Evolutionary conservation across 1,140 invertebrate genomes (phyloP), one percentile per base, ranked within the genome.

Genomic region (Cotesia vestalis): DNA sequence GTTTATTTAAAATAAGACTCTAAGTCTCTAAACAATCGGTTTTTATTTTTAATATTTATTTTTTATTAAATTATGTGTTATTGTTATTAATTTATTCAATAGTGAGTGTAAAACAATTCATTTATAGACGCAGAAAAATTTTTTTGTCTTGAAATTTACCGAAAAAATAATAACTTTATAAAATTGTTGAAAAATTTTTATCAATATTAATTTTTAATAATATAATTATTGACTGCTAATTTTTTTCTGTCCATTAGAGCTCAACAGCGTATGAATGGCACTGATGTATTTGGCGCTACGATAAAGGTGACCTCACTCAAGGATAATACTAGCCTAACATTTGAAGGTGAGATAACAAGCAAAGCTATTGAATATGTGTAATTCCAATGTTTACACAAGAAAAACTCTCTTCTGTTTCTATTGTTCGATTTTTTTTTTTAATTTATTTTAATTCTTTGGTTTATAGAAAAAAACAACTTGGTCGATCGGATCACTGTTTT

Each of bases 401-500:
- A 8, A 46, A 46, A 46, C 6, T 46, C 40, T 46, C 11, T 46
- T 6, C 40, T 46, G 11, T 46, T 46, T 46, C 6, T 46, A 9
- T 46, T 46, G 40, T 46, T 46, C 6, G 27, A 55, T 59, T 60
- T 60, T 66, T 60, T 66, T 55, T 62, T 66, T 4, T 20, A 46
- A 69, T 52, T 74, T 71, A 62, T 73, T 77, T 75, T 17, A 17
- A 46, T 61, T 51, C 12, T 61, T 66, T 73, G 77, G 62, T 74
- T 68, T 35, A 84, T 79, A 76, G 77, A 79, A 77, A 27, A 27
- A 27, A 72, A 74, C 60, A 75, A 69, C 38, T 57, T 77, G 78
- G 35, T 67, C 75, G 81, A 75, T 75, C 81, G 64, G 46, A 76
- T 79, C 4, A 87, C 81, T 76, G 86, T 87, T 70, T 11, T 17